Conservation (phyloP, 2,888 invertebrate species). For the Pinctada fucata region DNA sequence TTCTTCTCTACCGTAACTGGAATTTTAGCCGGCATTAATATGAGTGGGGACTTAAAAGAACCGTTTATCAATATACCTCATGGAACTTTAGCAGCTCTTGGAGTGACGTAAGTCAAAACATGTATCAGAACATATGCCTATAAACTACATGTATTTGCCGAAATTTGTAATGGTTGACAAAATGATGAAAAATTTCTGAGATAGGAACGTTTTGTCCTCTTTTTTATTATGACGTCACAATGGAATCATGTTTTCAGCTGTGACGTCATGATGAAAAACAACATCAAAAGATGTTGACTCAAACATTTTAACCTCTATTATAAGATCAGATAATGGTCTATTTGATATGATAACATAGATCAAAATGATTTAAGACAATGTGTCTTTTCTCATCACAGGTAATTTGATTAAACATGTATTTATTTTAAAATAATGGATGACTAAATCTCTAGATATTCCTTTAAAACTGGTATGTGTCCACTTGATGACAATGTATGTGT, state of each 20-base stretch:
- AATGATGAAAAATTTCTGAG: background rate
- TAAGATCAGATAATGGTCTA: too few relatives aligned
- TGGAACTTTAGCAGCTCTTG: constrained; percentile 94
- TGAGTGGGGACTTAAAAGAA: constrained; percentile 96
- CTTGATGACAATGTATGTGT: background rate
- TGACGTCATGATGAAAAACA: too few relatives aligned
- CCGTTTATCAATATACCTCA: constrained; percentile 95
- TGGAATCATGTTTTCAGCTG: too few relatives aligned
- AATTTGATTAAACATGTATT: too few relatives aligned
- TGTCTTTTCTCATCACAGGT: too few relatives aligned
- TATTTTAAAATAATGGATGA: too few relatives aligned
- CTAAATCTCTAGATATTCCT: too few relatives aligned
- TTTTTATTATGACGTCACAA: background rate
- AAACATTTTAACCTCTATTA: too few relatives aligned
- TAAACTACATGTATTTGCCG: background rate
- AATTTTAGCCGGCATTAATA: constrained; percentile 97
- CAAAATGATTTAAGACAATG: too few relatives aligned
- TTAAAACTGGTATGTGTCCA: too few relatives aligned
- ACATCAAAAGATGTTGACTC: too few relatives aligned
- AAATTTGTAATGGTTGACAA: background rate
- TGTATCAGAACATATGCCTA: background rate
- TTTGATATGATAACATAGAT: too few relatives aligned
- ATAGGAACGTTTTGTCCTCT: background rate
- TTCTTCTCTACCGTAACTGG: constrained; percentile 99
- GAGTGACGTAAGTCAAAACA: constrained; percentile 84